These are phyloP conservation scores for Digitonthophagus gazella DNA, from an alignment of 2,888 invertebrate species.

Conservation along the genomic window DNA sequence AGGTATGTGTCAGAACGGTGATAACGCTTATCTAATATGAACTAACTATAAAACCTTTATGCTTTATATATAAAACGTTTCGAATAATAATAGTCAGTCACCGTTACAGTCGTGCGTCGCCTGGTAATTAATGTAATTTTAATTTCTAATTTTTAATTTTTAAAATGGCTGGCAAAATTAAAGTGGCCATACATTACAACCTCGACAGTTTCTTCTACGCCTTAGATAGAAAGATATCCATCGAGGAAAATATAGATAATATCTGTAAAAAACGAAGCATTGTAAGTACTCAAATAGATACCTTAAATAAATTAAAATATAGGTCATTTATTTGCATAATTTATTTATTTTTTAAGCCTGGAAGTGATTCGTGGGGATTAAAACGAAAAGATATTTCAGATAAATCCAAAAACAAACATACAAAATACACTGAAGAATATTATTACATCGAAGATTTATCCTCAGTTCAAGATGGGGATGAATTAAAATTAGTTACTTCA, in stretches of 20 bases:
- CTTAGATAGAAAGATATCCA: constrained; percentile 30
- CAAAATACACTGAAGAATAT: constrained; percentile 2
- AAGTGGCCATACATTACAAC: constrained; percentile 32
- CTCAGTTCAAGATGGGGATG: constrained; percentile 43
- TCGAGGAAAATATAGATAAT: constrained; percentile 30
- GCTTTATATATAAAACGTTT: not conserved
- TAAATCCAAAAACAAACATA: not conserved
- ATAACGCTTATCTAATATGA: not conserved
- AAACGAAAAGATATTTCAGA: constrained; percentile 32
- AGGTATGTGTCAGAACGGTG: not conserved
- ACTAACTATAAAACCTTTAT: not conserved
- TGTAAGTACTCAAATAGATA: constrained; percentile 25
- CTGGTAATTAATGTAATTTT: not conserved
- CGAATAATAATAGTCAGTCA: not conserved
- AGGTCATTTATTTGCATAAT: not conserved
- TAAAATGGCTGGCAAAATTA: constrained; percentile 30
- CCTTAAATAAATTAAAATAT: not conserved
- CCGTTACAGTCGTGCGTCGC: no score
- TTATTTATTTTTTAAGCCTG: constrained; percentile 19
- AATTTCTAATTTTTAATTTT: not conserved
- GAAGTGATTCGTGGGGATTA: constrained; percentile 38
- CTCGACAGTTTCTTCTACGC: constrained; percentile 29
- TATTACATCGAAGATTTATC: constrained; percentile 22
- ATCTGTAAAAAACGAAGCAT: constrained; percentile 31
- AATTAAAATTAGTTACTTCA: constrained; percentile 44